Evolutionary conservation across 1,140 invertebrate genomes (phyloP).

Genomic region (Hylaeus volcanicus): DNA sequence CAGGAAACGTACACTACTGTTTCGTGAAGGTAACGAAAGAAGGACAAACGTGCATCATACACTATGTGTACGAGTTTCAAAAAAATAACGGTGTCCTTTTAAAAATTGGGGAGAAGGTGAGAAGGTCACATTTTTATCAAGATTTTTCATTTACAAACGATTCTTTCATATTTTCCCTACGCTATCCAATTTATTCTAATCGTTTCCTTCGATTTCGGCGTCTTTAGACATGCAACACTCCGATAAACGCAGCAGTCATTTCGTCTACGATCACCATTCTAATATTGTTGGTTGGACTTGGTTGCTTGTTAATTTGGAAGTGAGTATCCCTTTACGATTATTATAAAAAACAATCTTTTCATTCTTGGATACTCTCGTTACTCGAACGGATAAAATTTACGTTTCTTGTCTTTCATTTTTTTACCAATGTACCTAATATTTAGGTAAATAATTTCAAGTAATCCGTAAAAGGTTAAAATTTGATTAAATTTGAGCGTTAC

Average conservation of each 20-base stretch:
- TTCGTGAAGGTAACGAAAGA: slow-evolving; percentile 53
- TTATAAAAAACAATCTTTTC: not conserved
- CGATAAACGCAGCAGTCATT: slow-evolving; percentile 20
- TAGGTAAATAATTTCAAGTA: too few relatives aligned
- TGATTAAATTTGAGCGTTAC: too few relatives aligned
- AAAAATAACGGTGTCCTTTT: slow-evolving; percentile 55
- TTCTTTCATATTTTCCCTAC: too few relatives aligned
- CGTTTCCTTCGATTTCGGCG: not conserved
- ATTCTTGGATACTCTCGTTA: too few relatives aligned
- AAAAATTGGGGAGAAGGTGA: slow-evolving; percentile 62
- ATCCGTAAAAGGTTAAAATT: too few relatives aligned
- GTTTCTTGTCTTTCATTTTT: too few relatives aligned
- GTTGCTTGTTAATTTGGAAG: slow-evolving; percentile 50
- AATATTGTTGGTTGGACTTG: slow-evolving; percentile 8
- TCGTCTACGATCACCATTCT: not conserved
- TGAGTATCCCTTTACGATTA: slow-evolving; percentile 12
- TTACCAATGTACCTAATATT: too few relatives aligned
- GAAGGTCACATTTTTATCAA: not conserved
- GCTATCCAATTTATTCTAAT: not conserved
- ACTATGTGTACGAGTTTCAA: slow-evolving; percentile 65
- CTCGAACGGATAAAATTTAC: too few relatives aligned
- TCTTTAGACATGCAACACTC: slow-evolving; percentile 27
- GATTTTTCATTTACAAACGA: too few relatives aligned
- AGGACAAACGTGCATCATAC: slow-evolving; percentile 52
- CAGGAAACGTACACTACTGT: slow-evolving; percentile 63